Conservation (phyloP, 2,888 invertebrate genomes). For the Hymenopus coronatus region DNA sequence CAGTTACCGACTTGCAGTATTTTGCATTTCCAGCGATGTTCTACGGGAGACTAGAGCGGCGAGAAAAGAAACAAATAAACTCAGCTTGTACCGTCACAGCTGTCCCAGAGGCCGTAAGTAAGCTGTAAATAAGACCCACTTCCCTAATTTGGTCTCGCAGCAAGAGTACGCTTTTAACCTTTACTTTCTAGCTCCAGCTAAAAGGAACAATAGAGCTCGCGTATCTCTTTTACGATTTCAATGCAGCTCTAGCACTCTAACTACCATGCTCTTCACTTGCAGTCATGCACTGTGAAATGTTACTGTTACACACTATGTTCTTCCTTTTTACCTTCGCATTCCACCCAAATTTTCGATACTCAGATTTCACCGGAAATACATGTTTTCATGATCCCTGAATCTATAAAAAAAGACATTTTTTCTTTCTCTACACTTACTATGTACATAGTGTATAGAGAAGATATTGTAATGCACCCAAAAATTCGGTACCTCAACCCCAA, state of each 20-base stretch:
- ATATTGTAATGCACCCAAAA: too few relatives aligned
- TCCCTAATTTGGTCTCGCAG: background rate
- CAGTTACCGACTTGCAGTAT: background rate
- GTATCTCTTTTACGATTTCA: background rate
- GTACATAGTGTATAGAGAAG: too few relatives aligned
- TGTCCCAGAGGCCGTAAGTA: background rate
- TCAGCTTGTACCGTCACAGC: background rate
- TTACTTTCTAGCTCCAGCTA: background rate
- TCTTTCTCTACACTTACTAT: too few relatives aligned
- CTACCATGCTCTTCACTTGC: background rate
- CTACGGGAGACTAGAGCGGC: too few relatives aligned
- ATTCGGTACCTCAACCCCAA: too few relatives aligned
- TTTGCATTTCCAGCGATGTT: background rate
- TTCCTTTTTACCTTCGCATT: too few relatives aligned
- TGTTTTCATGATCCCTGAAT: too few relatives aligned
- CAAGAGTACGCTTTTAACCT: background rate
- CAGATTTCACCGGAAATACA: too few relatives aligned
- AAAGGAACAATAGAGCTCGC: background rate
- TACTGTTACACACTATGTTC: background rate
- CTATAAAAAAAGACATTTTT: too few relatives aligned
- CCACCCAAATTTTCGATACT: too few relatives aligned
- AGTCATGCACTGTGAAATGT: background rate
- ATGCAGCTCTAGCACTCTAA: background rate
- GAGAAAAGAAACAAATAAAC: background rate
- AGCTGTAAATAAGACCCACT: background rate